Base-by-base conservation (phyloP, 2,797 vertebrate genomes). In the Pangasius djambal region DNA sequence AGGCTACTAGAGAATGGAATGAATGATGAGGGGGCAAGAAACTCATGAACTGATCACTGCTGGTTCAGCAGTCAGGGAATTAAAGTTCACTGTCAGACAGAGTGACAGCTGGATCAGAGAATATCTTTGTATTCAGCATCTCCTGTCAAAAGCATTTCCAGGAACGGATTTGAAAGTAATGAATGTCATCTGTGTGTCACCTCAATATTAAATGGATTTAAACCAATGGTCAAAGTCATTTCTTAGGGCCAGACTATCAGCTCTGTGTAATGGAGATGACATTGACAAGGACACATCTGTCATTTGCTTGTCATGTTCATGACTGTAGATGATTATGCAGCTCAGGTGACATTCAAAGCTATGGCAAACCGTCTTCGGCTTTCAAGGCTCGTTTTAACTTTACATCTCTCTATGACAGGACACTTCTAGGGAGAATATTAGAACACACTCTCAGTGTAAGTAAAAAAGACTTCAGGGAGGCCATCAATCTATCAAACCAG, bases 231-330 rank as follows among this genome's bases (percentile, higher is more conserved):
- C 85, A 86, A 69, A 67, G 89, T 77, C 25, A 48, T 48, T 83
- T 25, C 65, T 34, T 59, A 81, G 48, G 57, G 78, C 37, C 12
- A 50, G 52, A 50, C 82, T 55, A 83, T 81, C n/a, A 81, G 55
- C 83, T 28, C 22, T 52, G 63, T 59, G 55, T 40, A 84, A 81
- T 61, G 50, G 70, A 87, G 72, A 84, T 89, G 85, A 87, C 87
- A 85, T 31, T 85, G 63, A 70, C 85, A 89, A 87, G 85, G 63
- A 74, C 79, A 74, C 50, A 40, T 50, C 74, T 81, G 90, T 65
- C 72, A 59, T 83, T 83, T 55, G 31, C 85, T 65, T 44, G 67
- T 59, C 84, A 63, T 28, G 34, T 63, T 82, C 57, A 40, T 82
- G 57, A 48, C 31, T 86, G 74, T 6, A 15, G 48, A 55, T 78